phyloP scores from a whole-genome alignment of 2,888 invertebrate genomes.

The Luperina testacea region DNA sequence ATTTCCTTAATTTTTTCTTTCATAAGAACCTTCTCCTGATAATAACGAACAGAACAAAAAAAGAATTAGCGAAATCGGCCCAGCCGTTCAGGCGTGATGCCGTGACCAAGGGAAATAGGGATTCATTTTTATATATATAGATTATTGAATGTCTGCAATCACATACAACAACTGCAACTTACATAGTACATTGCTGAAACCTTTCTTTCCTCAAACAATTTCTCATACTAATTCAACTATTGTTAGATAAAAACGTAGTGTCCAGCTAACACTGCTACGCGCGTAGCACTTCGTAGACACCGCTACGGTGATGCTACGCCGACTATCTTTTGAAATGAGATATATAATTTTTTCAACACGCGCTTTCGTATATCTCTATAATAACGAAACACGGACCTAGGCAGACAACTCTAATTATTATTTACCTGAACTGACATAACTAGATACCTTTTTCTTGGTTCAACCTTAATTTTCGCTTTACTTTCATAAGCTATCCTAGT shows the following conservation, averaged over 20 bases:
- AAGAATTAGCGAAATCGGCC: too few species aligned
- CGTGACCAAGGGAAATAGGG: too few species aligned
- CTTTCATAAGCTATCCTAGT: conserved; percentile 25
- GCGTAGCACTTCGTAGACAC: neutral
- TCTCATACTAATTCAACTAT: neutral
- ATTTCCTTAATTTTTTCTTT: too few species aligned
- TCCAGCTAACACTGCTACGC: neutral
- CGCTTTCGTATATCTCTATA: neutral
- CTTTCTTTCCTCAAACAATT: neutral
- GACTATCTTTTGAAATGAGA: neutral
- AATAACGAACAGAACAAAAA: too few species aligned
- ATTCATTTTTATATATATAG: too few species aligned
- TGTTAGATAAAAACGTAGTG: neutral
- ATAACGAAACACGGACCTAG: neutral
- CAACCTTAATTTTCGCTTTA: conserved; percentile 7
- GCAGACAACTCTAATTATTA: neutral
- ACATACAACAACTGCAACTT: neutral
- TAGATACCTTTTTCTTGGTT: neutral
- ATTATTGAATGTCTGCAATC: neutral
- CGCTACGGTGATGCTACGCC: neutral
- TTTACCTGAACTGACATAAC: neutral
- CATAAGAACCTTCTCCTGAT: too few species aligned
- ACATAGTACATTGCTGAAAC: neutral
- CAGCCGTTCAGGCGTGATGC: too few species aligned
- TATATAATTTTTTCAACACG: neutral